Evolutionary conservation across 2,113 vertebrate genomes (phyloP).

Genomic region (Myocastor coypus): DNA sequence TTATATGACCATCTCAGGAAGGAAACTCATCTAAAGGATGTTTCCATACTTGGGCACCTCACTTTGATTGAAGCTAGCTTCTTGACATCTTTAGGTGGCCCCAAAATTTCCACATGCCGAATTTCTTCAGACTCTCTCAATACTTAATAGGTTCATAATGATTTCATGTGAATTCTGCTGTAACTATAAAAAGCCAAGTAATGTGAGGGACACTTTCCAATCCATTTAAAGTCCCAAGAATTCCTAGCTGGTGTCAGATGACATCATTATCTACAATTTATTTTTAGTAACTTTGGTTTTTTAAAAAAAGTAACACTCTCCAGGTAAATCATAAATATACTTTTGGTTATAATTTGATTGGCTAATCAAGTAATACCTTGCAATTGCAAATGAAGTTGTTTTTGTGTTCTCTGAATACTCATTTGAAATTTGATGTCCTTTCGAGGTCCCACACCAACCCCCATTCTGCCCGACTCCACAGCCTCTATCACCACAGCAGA

Average conservation of each 20-base stretch:
- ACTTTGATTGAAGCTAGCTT: conserved; percentile 13
- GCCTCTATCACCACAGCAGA: neutral
- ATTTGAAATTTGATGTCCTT: conserved; percentile 31
- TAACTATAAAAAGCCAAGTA: conserved; percentile 77
- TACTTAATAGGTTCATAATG: conserved; percentile 78
- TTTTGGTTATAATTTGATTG: conserved; percentile 37
- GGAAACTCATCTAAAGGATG: neutral
- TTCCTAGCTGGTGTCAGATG: conserved; percentile 41
- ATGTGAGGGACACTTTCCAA: conserved; percentile 55
- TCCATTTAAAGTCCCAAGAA: conserved; percentile 71
- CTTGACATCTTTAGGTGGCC: conserved; percentile 23
- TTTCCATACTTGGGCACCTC: neutral
- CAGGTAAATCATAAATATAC: conserved; percentile 59
- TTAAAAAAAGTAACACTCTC: conserved; percentile 36
- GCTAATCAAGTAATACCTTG: conserved; percentile 34
- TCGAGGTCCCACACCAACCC: neutral
- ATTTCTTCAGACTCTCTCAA: conserved; percentile 62
- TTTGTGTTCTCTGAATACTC: neutral
- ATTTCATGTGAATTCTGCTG: conserved; percentile 68
- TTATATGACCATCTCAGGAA: neutral
- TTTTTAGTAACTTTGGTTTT: conserved; percentile 60
- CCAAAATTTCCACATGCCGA: conserved; percentile 55
- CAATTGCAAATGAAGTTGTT: neutral
- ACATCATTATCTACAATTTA: conserved; percentile 65
- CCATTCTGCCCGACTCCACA: neutral